These are phyloP conservation scores for Steromphala cineraria DNA, from an alignment of 2,888 invertebrate species.

Conservation along the genomic window DNA sequence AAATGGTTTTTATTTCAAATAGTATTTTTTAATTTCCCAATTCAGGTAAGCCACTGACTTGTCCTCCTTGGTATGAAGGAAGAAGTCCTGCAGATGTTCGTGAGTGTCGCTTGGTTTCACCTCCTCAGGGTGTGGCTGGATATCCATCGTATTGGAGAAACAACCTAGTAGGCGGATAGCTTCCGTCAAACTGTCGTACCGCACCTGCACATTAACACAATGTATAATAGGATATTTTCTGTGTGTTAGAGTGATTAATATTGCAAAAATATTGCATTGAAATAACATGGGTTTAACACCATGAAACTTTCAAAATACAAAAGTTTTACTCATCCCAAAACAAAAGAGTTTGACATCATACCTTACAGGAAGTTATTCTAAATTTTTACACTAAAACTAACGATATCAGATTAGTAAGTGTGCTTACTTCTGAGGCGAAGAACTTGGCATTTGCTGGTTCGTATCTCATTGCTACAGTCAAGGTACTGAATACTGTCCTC, in stretches of 20 bases:
- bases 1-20: too few relatives aligned
- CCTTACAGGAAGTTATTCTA: too few relatives aligned
- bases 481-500: slow-evolving; percentile 93
- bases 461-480: slow-evolving; percentile 98
- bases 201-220: slow-evolving; percentile 81
- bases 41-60: slow-evolving; percentile 45
- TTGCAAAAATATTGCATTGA: too few relatives aligned
- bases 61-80: slow-evolving; percentile 63
- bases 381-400: neutral
- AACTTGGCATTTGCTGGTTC: slow-evolving; percentile 99
- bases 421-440: slow-evolving; percentile 91
- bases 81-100: slow-evolving; percentile 61
- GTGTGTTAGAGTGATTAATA: too few relatives aligned
- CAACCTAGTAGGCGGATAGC: slow-evolving; percentile 94
- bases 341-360: too few relatives aligned
- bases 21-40: too few relatives aligned
- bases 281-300: too few relatives aligned
- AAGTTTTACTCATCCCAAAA: too few relatives aligned
- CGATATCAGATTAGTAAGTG: neutral
- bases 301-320: too few relatives aligned
- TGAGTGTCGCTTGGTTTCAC: slow-evolving; percentile 35
- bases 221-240: too few relatives aligned
- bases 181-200: slow-evolving; percentile 94
- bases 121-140: slow-evolving; percentile 38
- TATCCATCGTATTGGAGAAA: slow-evolving; percentile 78